These are phyloP conservation scores for Meghimatium bilineatum DNA, from an alignment of 2,888 invertebrate genomes.

Conservation along the genomic window DNA sequence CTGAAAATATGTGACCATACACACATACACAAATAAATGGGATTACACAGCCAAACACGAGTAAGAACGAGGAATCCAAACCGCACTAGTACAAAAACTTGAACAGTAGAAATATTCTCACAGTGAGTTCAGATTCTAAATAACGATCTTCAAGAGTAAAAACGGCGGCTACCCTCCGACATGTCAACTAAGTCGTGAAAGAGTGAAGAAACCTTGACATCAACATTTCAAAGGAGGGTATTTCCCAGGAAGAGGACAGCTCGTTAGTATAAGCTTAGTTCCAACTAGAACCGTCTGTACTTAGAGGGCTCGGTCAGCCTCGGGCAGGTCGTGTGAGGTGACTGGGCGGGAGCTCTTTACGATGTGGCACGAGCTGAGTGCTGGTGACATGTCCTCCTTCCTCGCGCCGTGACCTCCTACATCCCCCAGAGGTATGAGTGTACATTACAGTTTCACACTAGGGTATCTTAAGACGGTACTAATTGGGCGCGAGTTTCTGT, in stretches of 20 bases:
- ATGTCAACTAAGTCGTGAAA: background rate
- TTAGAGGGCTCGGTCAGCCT: constrained; percentile 9
- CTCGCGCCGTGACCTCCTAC: background rate
- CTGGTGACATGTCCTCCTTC: constrained; percentile 21
- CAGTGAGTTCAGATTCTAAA: no score
- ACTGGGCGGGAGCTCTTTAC: background rate
- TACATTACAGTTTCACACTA: constrained; percentile 14
- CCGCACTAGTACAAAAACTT: no score
- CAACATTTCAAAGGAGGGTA: no score
- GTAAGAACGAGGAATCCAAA: no score
- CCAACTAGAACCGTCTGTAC: background rate
- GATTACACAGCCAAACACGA: no score
- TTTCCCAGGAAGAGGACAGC: background rate
- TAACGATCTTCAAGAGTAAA: background rate
- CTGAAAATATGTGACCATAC: no score
- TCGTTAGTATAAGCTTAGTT: constrained; percentile 25
- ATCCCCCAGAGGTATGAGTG: constrained; percentile 12
- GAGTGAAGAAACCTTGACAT: no score
- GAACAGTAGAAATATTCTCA: no score
- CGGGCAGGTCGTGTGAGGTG: constrained; percentile 8
- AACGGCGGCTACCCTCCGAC: background rate
- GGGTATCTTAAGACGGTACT: background rate
- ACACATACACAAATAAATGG: no score
- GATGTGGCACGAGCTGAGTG: constrained; percentile 2
- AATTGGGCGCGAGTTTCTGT: constrained; percentile 25